phyloP scores from a whole-genome alignment of 2,797 vertebrate genomes.

The Hybognathus amarus region DNA sequence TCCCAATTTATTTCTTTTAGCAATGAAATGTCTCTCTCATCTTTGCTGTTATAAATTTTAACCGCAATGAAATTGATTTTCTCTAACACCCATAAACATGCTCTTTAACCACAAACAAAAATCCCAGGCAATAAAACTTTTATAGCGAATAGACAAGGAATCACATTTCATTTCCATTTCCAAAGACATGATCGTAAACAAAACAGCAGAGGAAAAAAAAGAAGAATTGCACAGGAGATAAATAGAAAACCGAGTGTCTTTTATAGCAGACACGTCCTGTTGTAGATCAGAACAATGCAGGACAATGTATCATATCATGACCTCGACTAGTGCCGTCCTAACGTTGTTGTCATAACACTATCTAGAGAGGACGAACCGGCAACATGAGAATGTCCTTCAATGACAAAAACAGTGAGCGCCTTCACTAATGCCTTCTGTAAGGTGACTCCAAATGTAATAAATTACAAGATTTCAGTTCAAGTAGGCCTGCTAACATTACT shows the following conservation, averaged over 20 bases:
- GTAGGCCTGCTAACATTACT: not conserved
- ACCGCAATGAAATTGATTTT: slow-evolving; percentile 48
- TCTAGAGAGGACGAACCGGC: slow-evolving; percentile 9
- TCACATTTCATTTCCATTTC: slow-evolving; percentile 19
- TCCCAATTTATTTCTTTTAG: slow-evolving; percentile 60
- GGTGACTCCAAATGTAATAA: slow-evolving; percentile 24
- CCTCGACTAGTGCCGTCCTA: not conserved
- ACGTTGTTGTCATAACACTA: slow-evolving; percentile 27
- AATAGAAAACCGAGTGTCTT: not conserved
- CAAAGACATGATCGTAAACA: slow-evolving; percentile 22
- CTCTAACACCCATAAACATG: slow-evolving; percentile 47
- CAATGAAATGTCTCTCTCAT: slow-evolving; percentile 59
- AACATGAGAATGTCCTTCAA: slow-evolving; percentile 36
- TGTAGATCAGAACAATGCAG: not conserved
- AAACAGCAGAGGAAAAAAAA: not conserved
- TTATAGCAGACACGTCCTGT: not conserved
- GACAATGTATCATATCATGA: not conserved
- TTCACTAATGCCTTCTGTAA: slow-evolving; percentile 1
- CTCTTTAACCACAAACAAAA: slow-evolving; percentile 41
- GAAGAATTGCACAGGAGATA: not conserved
- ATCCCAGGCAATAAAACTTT: slow-evolving; percentile 35
- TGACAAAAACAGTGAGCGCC: slow-evolving; percentile 3
- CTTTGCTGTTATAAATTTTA: slow-evolving; percentile 30
- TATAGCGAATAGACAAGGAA: slow-evolving; percentile 11
- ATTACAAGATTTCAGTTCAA: not conserved